Conservation (phyloP, 2,797 vertebrate genomes). For the Alauda arvensis region DNA sequence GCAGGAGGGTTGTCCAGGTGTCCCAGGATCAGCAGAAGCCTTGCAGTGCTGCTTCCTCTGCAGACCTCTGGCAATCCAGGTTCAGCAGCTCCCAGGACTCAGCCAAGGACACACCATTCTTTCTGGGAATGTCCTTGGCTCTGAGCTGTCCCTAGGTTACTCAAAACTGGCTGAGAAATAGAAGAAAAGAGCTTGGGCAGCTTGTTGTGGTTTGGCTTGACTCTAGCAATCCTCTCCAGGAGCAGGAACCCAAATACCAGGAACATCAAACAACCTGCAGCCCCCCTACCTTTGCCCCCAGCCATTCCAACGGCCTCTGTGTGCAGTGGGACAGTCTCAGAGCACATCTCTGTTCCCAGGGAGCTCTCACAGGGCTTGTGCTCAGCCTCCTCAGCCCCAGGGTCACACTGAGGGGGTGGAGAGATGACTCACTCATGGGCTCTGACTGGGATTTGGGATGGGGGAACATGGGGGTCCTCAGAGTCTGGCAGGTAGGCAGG, state of each 20-base stretch:
- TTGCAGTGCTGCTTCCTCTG: background rate
- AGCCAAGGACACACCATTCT: background rate
- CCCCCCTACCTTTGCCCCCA: background rate
- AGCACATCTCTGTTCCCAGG: background rate
- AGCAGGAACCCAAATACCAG: background rate
- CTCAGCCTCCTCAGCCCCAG: background rate
- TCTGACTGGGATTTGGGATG: background rate
- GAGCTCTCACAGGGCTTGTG: background rate
- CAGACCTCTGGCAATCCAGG: background rate
- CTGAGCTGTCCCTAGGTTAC: background rate
- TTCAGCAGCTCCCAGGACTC: background rate
- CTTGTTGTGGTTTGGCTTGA: background rate
- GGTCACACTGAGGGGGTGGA: background rate
- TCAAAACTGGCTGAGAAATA: background rate
- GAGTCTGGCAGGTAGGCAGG: background rate
- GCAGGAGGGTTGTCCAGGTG: background rate
- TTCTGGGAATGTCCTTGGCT: constrained; percentile 15
- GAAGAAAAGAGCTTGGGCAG: background rate
- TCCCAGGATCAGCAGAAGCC: background rate
- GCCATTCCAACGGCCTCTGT: fast-evolving
- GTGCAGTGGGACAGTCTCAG: fast-evolving
- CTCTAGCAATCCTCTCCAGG: background rate
- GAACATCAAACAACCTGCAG: background rate
- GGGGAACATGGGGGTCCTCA: background rate
- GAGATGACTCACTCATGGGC: background rate